A percentile compares a stretch with the other conserved stretches of the same genome.
These are phyloP conservation scores for Smithornis capensis DNA, from an alignment of 2,113 vertebrate species.

Conservation along the genomic window DNA sequence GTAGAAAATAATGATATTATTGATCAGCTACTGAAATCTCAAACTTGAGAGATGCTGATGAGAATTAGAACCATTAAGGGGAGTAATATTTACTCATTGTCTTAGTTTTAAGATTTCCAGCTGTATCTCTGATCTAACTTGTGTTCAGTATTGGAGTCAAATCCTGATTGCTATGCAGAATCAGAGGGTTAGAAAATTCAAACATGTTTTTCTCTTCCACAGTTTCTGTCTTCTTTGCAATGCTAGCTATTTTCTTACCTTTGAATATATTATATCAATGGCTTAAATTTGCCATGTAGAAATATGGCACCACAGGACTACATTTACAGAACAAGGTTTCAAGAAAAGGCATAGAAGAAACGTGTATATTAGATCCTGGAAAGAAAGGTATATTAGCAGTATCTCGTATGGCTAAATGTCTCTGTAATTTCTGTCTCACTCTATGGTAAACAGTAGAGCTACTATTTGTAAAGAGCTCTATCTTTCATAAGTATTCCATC, in stretches of 20 bases:
- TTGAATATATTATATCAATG: background rate
- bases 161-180: background rate
- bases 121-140: background rate
- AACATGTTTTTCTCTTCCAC: fast-evolving
- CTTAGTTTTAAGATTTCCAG: background rate
- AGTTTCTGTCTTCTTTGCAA: background rate
- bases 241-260: background rate
- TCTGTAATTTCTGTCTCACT: background rate
- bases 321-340: background rate
- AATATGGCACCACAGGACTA: background rate
- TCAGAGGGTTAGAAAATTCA: background rate
- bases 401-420: background rate
- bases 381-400: background rate
- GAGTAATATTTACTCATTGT: background rate
- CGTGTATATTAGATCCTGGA: background rate
- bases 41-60: background rate
- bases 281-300: background rate
- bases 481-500: background rate
- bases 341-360: background rate
- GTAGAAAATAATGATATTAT: background rate
- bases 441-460: background rate
- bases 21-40: background rate
- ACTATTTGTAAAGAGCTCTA: background rate
- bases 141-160: background rate
- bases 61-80: background rate